Evolutionary conservation across 2,797 vertebrate species (phyloP), one percentile per base, ranked within the genome.

Genomic region (Trematomus bernacchii): DNA sequence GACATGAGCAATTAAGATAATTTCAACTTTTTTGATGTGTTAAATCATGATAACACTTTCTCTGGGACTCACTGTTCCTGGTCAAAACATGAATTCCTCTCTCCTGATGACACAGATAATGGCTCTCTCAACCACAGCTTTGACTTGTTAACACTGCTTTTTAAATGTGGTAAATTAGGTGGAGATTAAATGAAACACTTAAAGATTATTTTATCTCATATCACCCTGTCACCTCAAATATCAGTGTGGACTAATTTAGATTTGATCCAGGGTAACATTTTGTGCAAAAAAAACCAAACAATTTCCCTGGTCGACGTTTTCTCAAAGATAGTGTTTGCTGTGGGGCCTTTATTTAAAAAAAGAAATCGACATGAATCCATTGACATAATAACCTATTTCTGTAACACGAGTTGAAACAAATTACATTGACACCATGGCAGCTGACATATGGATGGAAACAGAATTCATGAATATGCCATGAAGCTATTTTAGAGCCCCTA

Each of bases 391-490:
- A 53, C 15, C 18, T 33, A 33, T 81, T 69, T 71, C 57, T 75
- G 37, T 19, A 19, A 53, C 72, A 50, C 7, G 4, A 73, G 55
- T 55, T 70, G 54, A 87, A 68, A 23, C 44, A 54, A 71, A 81
- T 74, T 18, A 48, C 73, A 47, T 18, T 46, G 44, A 75, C 66
- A 54, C 27, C 62, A 5, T 21, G 27, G 15, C 10, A 67, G 60
- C 66, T 67, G 74, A 79, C 65, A 73, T 73, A 50, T 46, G 50
- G 54, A 76, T 51, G 21, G 37, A 69, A 61, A 50, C 77, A 52
- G 55, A 57, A 50, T 64, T 76, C 51, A 67, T 78, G 69, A 86
- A 78, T 78, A 53, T 66, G n/a, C 72, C 77, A 53, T 52, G 30
- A 42, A 57, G 70, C 65, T 75, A 43, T 78, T 84, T 67, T 23